Base-by-base conservation (phyloP, 2,888 invertebrate species). In the Agrochola lota region DNA sequence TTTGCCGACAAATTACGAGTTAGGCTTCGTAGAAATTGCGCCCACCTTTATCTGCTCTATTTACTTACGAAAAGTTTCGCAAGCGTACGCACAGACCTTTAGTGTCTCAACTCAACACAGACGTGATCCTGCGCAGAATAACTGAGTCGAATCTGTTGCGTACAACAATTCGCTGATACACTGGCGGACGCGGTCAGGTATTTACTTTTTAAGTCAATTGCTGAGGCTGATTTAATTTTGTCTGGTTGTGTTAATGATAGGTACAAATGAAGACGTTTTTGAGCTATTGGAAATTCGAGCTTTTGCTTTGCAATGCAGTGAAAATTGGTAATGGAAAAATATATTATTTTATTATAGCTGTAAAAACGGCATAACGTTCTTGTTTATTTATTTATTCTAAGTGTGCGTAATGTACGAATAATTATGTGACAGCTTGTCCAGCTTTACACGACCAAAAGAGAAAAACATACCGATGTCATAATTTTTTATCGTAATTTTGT, bases 51-150 rank as follows among this genome's bases (percentile, higher is more conserved):
- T 93, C 91, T 90, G 91, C 89, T 90, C 89, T 89, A 91, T 91
- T 91, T 91, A 87, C 80, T 90, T 86, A 87, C 81, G 80, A 84
- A 85, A 73, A 55, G 84, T 93, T 93, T 88, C 86, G 91, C 84
- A 91, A 92, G 81, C 73, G 74, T 78, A 93, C 92, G 93, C 92
- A 92, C 91, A 91, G 88, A 93, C 93, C 93, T 94, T 91, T 92
- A 87, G 91, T 94, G 92, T 91, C 92, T 91, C 92, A 93, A 93
- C 89, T 91, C 91, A 91, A 91, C 89, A 79, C 76, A 91, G 91
- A 93, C 93, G 92, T 93, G 93, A 91, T 93, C 93, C 93, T 92
- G 91, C 84, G 81, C 87, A 85, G 85, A 90, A 90, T 89, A 88
- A 88, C 88, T 90, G 88, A 91, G 63, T 89, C 87, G 85, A 88